These are phyloP conservation scores for Dryococelus australis DNA, from an alignment of 2,888 invertebrate genomes.

Conservation along the genomic window DNA sequence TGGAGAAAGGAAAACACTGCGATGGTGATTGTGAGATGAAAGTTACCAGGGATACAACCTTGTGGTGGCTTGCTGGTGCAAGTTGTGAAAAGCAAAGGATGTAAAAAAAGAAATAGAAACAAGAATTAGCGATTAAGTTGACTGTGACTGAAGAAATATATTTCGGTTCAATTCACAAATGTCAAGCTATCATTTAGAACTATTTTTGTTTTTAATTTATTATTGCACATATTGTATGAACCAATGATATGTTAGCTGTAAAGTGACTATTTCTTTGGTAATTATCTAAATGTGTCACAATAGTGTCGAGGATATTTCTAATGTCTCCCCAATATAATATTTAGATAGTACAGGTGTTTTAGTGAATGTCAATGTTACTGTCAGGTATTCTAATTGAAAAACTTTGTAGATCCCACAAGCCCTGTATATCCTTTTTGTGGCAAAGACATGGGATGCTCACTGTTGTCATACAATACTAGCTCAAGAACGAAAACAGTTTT, in stretches of 20 bases:
- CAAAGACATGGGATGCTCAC: conserved; percentile 4
- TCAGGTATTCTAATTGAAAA: not conserved
- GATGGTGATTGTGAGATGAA: not conserved
- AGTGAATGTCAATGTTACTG: not conserved
- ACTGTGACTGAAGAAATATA: not conserved
- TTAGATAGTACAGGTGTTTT: not conserved
- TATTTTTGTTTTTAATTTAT: not conserved
- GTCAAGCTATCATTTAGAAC: not conserved
- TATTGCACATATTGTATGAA: not conserved
- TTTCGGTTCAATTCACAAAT: not conserved
- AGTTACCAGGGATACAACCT: conserved; percentile 4
- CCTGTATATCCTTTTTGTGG: not conserved
- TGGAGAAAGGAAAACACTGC: not conserved
- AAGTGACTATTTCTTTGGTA: not conserved
- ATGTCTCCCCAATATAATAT: conserved; percentile 8
- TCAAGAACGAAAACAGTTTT: not conserved
- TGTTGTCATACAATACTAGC: not conserved
- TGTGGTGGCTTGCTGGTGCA: conserved; percentile 5
- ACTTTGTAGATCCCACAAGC: conserved; percentile 2
- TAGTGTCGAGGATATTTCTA: not conserved
- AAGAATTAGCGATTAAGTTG: not conserved
- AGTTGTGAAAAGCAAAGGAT: conserved; percentile 16
- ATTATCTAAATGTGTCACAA: not conserved
- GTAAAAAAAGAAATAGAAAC: not conserved
- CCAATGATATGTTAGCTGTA: not conserved